Conservation (phyloP, 2,888 invertebrate genomes). For the Ectemnius cavifrons region DNA sequence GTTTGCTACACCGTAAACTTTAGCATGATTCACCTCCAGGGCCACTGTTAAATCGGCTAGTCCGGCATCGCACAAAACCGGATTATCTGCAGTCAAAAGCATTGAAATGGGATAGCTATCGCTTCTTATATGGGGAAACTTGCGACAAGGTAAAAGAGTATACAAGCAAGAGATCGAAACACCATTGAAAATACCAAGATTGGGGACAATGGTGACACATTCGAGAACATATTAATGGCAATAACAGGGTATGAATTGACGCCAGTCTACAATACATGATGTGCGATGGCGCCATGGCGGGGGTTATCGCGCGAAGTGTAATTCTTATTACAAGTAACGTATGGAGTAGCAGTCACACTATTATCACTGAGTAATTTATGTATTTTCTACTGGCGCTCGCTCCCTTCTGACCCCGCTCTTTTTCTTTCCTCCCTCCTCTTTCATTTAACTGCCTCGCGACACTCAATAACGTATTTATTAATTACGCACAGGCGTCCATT, state of each 20-base stretch:
- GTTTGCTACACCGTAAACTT: constrained; percentile 84
- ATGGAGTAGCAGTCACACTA: constrained; percentile 47
- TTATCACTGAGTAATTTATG: constrained; percentile 59
- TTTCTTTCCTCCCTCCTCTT: constrained; percentile 26
- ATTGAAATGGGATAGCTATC: constrained; percentile 23
- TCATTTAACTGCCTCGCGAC: constrained; percentile 34
- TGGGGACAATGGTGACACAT: constrained; percentile 42
- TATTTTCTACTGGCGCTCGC: constrained; percentile 51
- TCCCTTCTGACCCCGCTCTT: constrained; percentile 43
- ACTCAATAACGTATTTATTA: constrained; percentile 58
- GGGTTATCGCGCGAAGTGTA: constrained; percentile 71
- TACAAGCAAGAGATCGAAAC: neutral
- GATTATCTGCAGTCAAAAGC: constrained; percentile 84
- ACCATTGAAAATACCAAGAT: constrained; percentile 25
- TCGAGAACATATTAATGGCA: constrained; percentile 54
- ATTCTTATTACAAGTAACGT: constrained; percentile 66
- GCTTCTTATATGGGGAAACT: constrained; percentile 1
- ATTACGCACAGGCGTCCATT: constrained; percentile 56
- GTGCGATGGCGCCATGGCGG: constrained; percentile 69
- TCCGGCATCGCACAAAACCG: constrained; percentile 87
- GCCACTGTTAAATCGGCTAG: constrained; percentile 85
- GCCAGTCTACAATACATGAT: constrained; percentile 60
- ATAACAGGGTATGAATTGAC: constrained; percentile 46
- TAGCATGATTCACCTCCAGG: constrained; percentile 86
- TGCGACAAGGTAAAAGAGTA: constrained; percentile 37